Evolutionary conservation across 2,888 invertebrate genomes (phyloP), one percentile per base, ranked within the genome.

Genomic region (Teleiodes luculella): DNA sequence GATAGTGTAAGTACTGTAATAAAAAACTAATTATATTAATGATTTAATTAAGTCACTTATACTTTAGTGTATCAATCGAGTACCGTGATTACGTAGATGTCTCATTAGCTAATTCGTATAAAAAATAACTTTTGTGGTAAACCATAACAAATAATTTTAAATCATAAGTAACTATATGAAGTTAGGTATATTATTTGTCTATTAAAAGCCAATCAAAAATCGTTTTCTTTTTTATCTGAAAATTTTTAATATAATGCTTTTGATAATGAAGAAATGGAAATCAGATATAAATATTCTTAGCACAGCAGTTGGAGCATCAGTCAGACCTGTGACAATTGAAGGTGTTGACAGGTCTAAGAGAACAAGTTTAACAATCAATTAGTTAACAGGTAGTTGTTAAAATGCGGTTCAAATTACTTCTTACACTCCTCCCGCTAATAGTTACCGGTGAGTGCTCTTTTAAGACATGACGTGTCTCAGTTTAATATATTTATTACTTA

Each of bases 401-500:
- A 31, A 55, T 63, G 51, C 50, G 53, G 48, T 53, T 52, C 28
- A 64, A 68, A 55, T 45, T 74, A 47, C 50, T 78, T 50, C 60
- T 74, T 30, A 47, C 74, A 37, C 41, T 65, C 6, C 46, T 74
- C 28, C 64, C 67, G 2, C 54, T 77, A 16, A 51, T 74, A 8
- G 62, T 62, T 2, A 61, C 66, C 47, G 78, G 80, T 79, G 60
- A 72, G 79, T 37, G 24, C 24, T 24, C 24, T 35, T 47, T 63
- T 53, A 11, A 30, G 13, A 14, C 5, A 37, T 16, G 11, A 1
- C 37, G 1, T 16, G 14, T 14, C 8, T 18, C 14, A 14, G 28
- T 43, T 43, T 43, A 13, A 28, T 43, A 3, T 43, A 28, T 28
- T 24, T 43, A 1, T 28, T 28, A 28, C 6, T 28, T 5, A 28